Conservation (phyloP, 2,888 invertebrate species). For the Physocephala rufipes region DNA sequence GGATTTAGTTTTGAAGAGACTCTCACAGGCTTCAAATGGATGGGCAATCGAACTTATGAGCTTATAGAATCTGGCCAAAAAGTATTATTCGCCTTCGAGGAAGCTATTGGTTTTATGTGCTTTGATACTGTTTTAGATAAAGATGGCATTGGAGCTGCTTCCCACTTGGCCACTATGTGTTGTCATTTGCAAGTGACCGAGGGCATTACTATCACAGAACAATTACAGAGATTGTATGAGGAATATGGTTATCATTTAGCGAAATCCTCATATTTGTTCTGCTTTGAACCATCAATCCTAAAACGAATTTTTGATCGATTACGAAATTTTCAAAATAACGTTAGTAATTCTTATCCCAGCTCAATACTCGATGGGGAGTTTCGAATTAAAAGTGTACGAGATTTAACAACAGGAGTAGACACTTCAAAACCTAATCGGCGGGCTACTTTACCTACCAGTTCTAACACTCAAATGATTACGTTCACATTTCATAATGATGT, state of each 20-base stretch:
- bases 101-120: slow-evolving; percentile 98
- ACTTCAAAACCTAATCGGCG: slow-evolving; percentile 74
- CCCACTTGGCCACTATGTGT: slow-evolving; percentile 79
- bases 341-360: slow-evolving; percentile 74
- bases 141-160: slow-evolving; percentile 93
- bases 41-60: slow-evolving; percentile 87
- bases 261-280: slow-evolving; percentile 89
- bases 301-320: slow-evolving; percentile 82
- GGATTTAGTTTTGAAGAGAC: slow-evolving; percentile 87
- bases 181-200: slow-evolving; percentile 73
- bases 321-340: slow-evolving; percentile 72
- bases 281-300: slow-evolving; percentile 77
- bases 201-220: slow-evolving; percentile 70
- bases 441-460: slow-evolving; percentile 75
- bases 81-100: slow-evolving; percentile 95
- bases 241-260: slow-evolving; percentile 90
- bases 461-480: slow-evolving; percentile 89
- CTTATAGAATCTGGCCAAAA: slow-evolving; percentile 76
- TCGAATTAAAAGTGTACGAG: slow-evolving; percentile 77
- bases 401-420: slow-evolving; percentile 85
- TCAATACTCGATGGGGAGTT: slow-evolving; percentile 73
- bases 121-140: slow-evolving; percentile 90
- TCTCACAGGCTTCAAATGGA: slow-evolving; percentile 99
- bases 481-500: slow-evolving; percentile 89
- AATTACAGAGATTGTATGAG: slow-evolving; percentile 80